Evolutionary conservation across 2,888 invertebrate species (phyloP), one percentile per base, ranked within the genome.

Genomic region (Apodemia hepburni): DNA sequence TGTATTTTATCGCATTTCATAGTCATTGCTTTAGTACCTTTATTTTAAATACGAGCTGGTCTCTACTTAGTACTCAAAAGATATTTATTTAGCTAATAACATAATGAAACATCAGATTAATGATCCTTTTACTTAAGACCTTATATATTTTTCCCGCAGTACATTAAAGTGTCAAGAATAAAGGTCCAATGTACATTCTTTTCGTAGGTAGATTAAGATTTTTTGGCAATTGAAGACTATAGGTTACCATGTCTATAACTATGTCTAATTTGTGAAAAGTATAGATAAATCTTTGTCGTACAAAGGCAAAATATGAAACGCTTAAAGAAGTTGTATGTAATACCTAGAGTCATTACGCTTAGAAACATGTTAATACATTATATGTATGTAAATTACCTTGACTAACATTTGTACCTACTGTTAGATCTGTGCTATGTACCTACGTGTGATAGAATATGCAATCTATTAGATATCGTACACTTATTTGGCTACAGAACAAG

Each of bases 51-150:
- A 74, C 72, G 90, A 90, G 90, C 90, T 89, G 90, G 90, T 87
- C 90, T 90, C 90, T 84, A 76, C 76, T 81, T 79, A 84, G 87
- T 89, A 87, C 89, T 88, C 87, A 85, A 83, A 86, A 80, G 80
- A 83, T 86, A 84, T 85, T 83, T 78, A 67, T 72, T 73, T 70
- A 66, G 71, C 75, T 78, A 76, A 75, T 18, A 22, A 22, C 18
- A 22, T 38, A 38, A 38, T 38, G 11, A 38, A 18, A 51, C 4
- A 51, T 51, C 22, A 11, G 51, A 22, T 51, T 51, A 12, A 6
- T 11, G 54, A 8, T 22, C 54, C 22, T 54, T 54, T 54, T 51
- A 15, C 15, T 5, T 27, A 22, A 11, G 18, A 51, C 18, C 49
- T 22, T 76, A 77, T 73, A 75, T 78, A 15, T 73, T 74, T 74